Evolutionary conservation across 2,797 vertebrate genomes (phyloP), one percentile per base, ranked within the genome.

Genomic region (Pampus argenteus): DNA sequence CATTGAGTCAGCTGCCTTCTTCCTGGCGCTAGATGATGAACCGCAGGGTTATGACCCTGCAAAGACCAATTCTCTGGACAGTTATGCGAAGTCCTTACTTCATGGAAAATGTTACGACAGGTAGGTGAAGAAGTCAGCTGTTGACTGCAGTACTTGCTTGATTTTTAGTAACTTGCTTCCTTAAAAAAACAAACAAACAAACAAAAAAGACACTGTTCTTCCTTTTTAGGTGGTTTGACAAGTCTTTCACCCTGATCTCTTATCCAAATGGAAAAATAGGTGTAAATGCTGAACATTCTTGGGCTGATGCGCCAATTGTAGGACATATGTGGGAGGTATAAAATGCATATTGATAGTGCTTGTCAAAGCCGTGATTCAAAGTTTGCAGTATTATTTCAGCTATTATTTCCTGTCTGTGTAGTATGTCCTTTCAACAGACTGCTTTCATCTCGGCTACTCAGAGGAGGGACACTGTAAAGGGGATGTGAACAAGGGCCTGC

Each of bases 301-400:
- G 97, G 98, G 97, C 97, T 0, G 98, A 99, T 0, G 96, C 97
- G 0, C 97, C 98, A 14, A 92, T 98, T 66, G 60, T 97, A 0
- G 97, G 96, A 68, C 98, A 99, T 54, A 96, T 98, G 92, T 99
- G 97, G 97, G 98, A 99, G 97, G 98, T 98, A 94, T 56, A 42
- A 49, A 55, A 52, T 23, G 1, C 38, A 2, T 29, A 26, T 28
- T 18, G 26, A n/a, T 15, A 9, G 9, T 15, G 1, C 47, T 47
- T 74, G 28, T 48, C 4, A 15, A 55, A 74, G 6, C 6, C 36
- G 22, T 29, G 1, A 47, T 61, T 67, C 0, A 23, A 57, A 55
- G 9, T 44, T 51, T 34, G 9, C 5, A 23, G 5, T 18, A 55
- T 47, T 23, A 56, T 5, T 26, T 66, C 49, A 82, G 3, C 9